Percentiles rank a stretch among this genome's conserved stretches.
Evolutionary conservation across 2,888 invertebrate species (phyloP).

Genomic region (Alloplasta piceator): DNA sequence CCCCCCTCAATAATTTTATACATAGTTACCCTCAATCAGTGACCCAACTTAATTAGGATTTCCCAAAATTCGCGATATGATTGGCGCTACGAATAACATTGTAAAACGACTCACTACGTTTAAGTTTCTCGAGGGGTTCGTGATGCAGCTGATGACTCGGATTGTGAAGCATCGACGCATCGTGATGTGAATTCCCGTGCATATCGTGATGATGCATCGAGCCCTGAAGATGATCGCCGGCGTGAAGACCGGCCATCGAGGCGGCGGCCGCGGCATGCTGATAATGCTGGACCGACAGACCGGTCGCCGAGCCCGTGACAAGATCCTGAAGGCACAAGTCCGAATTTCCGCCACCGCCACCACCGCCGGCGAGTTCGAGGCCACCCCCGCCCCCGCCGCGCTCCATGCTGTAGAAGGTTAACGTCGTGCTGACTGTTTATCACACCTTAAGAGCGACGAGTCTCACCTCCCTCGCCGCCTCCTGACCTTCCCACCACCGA

Average conservation of each 20-base stretch:
- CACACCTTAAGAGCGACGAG: conserved; percentile 78
- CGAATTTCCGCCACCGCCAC: conserved; percentile 83
- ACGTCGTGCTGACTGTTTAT: conserved; percentile 84
- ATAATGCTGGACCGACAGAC: conserved; percentile 84
- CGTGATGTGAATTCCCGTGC: conserved; percentile 83
- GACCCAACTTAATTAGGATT: no score
- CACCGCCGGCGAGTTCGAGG: conserved; percentile 82
- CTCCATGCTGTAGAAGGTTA: conserved; percentile 83
- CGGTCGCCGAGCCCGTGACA: conserved; percentile 86
- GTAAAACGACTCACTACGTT: conserved; percentile 88
- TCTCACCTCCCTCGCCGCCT: conserved; percentile 62
- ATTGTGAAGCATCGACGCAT: conserved; percentile 85
- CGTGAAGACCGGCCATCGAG: conserved; percentile 83
- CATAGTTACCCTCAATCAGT: no score
- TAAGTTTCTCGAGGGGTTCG: conserved; percentile 91
- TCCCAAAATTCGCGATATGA: no score
- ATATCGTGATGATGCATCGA: conserved; percentile 77
- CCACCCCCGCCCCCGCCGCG: conserved; percentile 82
- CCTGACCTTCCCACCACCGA: conserved; percentile 12
- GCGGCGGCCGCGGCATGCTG: conserved; percentile 85
- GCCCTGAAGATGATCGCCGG: conserved; percentile 84
- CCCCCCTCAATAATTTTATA: no score
- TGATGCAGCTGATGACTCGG: conserved; percentile 88
- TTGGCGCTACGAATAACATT: conserved; percentile 40
- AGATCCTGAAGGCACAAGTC: conserved; percentile 91